Conservation (phyloP, 2,113 vertebrate species). For the Callipepla squamata region DNA sequence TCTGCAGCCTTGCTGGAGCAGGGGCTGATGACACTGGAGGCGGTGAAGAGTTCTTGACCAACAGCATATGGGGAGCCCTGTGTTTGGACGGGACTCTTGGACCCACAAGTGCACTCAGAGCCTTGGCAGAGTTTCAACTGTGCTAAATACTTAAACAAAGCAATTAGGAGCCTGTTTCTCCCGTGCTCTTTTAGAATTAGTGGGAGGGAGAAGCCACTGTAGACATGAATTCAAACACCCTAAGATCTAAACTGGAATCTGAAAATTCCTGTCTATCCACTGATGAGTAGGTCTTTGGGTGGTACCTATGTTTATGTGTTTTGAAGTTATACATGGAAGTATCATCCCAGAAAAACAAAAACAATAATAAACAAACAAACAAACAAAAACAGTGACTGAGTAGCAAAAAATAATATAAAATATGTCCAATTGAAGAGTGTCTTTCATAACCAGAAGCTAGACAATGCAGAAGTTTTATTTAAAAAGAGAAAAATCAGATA, state of each 20-base stretch:
- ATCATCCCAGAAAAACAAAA: background rate
- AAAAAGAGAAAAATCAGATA: slow-evolving; percentile 13
- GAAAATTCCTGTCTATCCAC: background rate
- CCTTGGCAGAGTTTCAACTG: background rate
- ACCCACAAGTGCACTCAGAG: background rate
- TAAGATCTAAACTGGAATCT: background rate
- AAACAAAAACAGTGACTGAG: background rate
- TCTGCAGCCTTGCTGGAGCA: background rate
- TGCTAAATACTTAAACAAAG: background rate
- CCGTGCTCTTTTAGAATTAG: background rate
- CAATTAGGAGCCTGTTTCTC: background rate
- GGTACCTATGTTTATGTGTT: accelerated
- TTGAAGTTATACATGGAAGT: too few species aligned
- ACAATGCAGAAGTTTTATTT: background rate
- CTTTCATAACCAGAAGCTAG: background rate
- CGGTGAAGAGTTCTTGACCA: accelerated
- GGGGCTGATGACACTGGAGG: accelerated
- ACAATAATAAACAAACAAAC: background rate
- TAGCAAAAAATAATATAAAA: background rate
- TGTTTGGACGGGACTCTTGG: accelerated
- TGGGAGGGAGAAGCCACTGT: background rate
- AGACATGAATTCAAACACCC: background rate
- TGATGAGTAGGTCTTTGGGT: background rate
- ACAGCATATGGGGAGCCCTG: accelerated
- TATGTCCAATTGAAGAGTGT: background rate